Base-by-base conservation (phyloP, 1,140 invertebrate genomes). In the Protaetia brevitarsis region DNA sequence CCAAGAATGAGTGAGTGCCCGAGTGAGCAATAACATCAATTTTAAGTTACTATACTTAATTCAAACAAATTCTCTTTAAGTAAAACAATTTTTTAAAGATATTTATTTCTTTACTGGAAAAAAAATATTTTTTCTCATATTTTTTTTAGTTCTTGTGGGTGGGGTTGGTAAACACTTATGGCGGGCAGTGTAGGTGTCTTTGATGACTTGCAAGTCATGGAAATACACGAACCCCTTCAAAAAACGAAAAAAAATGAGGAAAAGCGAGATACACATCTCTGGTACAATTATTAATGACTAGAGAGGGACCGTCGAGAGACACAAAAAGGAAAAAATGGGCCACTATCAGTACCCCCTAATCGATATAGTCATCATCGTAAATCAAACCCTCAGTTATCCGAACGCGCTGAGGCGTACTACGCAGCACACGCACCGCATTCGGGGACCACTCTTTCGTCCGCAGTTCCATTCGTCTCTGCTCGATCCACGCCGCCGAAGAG, bases 301-400 rank as follows among this genome's bases (percentile, higher is more conserved):
- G 41, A 45, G 6, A 45, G 23, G 41, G 41, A 45, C 13, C 16
- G 41, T 16, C 13, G 41, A 1, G 13, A 7, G 41, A 45, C 16
- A 45, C 4, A 31, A 31, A 45, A 45, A 45, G 16, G 41, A 45
- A 45, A 45, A 45, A 45, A 45, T 45, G 56, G 56, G 28, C 26
- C 56, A 58, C 56, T 58, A 58, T 58, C 56, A 58, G 28, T 3
- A 30, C 56, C 56, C 56, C 13, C 41, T 37, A 63, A 71, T 71
- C 69, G 70, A 71, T 69, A 71, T 69, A 66, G 64, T 68, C 66
- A 70, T 69, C 66, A 67, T 59, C 66, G 70, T 71, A 71, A 71
- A 71, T 71, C 70, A 71, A 71, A 71, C 70, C 68, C 70, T 71
- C 68, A 68, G 63, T 71, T 71, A 71, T 71, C 68, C 28, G 56